A percentile compares a stretch with the other conserved stretches of the same genome.
phyloP scores from a whole-genome alignment of 2,888 invertebrate species.

The Catocala fraxini region DNA sequence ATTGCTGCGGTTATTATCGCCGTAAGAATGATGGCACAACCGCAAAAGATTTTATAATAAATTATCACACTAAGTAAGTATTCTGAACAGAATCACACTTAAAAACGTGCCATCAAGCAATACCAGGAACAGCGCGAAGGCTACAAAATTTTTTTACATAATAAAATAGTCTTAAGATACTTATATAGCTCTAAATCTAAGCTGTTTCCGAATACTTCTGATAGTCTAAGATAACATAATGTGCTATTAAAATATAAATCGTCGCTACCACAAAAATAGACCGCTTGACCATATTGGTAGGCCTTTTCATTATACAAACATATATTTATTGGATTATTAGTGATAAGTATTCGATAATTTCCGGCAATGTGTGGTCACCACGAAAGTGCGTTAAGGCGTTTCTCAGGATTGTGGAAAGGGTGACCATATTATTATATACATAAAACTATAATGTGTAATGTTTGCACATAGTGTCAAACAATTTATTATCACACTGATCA shows the following conservation, averaged over 20 bases:
- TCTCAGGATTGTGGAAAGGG: conserved; percentile 47
- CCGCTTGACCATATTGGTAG: conserved; percentile 24
- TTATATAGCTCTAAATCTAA: not conserved
- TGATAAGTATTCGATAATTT: conserved; percentile 61
- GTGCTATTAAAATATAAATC: conserved; percentile 33
- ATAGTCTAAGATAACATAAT: conserved; percentile 2
- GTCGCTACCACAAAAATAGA: conserved; percentile 34
- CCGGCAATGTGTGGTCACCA: conserved; percentile 60
- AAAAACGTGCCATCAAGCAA: too few relatives aligned
- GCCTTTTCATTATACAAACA: conserved; percentile 36
- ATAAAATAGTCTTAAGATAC: conserved; percentile 1
- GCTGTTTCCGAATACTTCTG: conserved; percentile 1
- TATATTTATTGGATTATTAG: conserved; percentile 47
- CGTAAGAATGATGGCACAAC: too few relatives aligned
- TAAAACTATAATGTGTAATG: not conserved
- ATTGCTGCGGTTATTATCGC: too few relatives aligned
- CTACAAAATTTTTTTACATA: not conserved
- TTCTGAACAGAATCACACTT: too few relatives aligned
- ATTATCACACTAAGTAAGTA: too few relatives aligned
- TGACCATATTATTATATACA: conserved; percentile 32
- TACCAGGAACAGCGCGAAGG: too few relatives aligned
- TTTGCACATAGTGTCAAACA: not conserved
- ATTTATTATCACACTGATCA: not conserved
- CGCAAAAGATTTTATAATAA: too few relatives aligned
- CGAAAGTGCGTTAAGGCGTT: conserved; percentile 53